Conservation (phyloP, 1,140 invertebrate species). For the Penaeus indicus region DNA sequence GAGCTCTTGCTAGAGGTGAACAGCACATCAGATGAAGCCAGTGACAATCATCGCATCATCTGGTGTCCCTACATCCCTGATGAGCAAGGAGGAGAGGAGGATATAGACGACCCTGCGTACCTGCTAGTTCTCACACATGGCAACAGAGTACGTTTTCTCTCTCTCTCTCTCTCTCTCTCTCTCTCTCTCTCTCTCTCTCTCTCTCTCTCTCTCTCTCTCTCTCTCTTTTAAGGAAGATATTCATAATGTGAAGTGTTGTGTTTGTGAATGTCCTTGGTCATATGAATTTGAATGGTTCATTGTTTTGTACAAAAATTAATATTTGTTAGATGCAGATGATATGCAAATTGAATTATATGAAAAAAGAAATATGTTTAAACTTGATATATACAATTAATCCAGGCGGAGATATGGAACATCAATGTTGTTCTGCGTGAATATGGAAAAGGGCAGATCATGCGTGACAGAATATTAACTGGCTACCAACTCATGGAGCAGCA, state of each 20-base stretch:
- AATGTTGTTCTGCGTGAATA: slow-evolving; percentile 73
- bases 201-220: neutral
- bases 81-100: slow-evolving; percentile 70
- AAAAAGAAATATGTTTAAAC: neutral
- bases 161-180: neutral
- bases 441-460: slow-evolving; percentile 72
- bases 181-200: neutral
- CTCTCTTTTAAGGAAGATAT: neutral
- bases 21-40: slow-evolving; percentile 63
- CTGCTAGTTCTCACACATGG: slow-evolving; percentile 86
- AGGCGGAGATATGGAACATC: slow-evolving; percentile 79
- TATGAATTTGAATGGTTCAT: too few relatives aligned
- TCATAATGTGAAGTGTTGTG: too few relatives aligned
- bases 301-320: too few relatives aligned
- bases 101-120: slow-evolving; percentile 75
- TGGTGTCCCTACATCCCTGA: slow-evolving; percentile 94
- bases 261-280: too few relatives aligned
- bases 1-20: slow-evolving; percentile 65
- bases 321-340: too few relatives aligned
- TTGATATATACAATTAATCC: slow-evolving; percentile 62
- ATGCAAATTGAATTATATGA: too few relatives aligned
- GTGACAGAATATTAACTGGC: slow-evolving; percentile 70
- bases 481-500: slow-evolving; percentile 78
- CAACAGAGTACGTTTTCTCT: slow-evolving; percentile 75
- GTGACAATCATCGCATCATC: slow-evolving; percentile 78